Evolutionary conservation across 2,888 invertebrate genomes (phyloP).

Genomic region (Volucella inflata): DNA sequence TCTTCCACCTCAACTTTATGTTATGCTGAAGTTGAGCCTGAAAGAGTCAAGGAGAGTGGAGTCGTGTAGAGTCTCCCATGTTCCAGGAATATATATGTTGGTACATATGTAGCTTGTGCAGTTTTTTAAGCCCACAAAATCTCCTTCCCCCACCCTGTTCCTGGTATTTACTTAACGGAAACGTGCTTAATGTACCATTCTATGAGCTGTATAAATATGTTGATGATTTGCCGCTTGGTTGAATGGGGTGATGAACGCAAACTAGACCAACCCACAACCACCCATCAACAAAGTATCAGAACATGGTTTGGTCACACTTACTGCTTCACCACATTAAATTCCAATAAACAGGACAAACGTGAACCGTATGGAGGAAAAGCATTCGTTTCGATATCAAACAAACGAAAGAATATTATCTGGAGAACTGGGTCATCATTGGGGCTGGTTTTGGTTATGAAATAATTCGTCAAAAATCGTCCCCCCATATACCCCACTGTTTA

Average conservation of each 20-base stretch:
- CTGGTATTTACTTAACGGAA: slow-evolving; percentile 69
- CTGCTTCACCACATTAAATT: slow-evolving; percentile 65
- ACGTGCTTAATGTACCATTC: slow-evolving; percentile 74
- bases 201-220: slow-evolving; percentile 74
- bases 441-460: slow-evolving; percentile 37
- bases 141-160: background rate
- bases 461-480: slow-evolving; percentile 17
- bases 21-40: no score
- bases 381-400: background rate
- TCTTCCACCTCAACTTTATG: slow-evolving; percentile 33
- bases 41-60: no score
- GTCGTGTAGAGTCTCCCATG: no score
- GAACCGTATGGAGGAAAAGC: background rate
- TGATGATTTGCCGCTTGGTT: slow-evolving; percentile 72
- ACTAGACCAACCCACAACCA: slow-evolving; percentile 23
- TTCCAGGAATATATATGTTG: no score
- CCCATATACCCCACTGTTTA: background rate
- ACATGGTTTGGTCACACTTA: slow-evolving; percentile 14
- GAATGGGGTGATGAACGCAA: slow-evolving; percentile 56
- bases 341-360: slow-evolving; percentile 40
- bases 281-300: slow-evolving; percentile 15
- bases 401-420: slow-evolving; percentile 26
- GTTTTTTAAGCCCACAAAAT: no score
- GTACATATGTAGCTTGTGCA: no score
- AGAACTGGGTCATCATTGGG: slow-evolving; percentile 34